Evolutionary conservation across 2,113 vertebrate species (phyloP), one percentile per base, ranked within the genome.

Genomic region (Tricholaema leucomelas): DNA sequence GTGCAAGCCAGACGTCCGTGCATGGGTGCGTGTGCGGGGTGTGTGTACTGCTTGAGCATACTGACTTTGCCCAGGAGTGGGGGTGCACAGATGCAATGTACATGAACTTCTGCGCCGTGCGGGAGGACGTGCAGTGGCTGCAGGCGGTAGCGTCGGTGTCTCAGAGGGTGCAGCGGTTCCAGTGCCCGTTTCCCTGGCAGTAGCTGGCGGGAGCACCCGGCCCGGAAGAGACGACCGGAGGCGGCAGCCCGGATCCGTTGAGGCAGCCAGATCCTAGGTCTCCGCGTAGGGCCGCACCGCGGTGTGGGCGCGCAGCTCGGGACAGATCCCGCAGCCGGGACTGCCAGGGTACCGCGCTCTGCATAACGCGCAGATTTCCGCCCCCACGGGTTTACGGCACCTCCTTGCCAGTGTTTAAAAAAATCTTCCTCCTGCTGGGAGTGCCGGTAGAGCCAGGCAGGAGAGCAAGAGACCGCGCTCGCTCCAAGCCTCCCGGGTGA

Each of bases 41-140:
- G 35, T 0, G 0, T 9, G 66, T 24, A 78, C 1, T 7, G 20
- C 7, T 35, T 6, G 66, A 23, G 42, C 42, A 15, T 33, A 3
- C 15, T 0, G 12, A 8, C 8, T 35, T 44, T 12, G n/a, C 1
- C 4, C 11, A 63, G 14, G 7, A 12, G 31, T 9, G 8, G 12
- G 3, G 4, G 15, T 9, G 48, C 13, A 8, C 0, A 2, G 11
- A 1, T 4, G 30, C 38, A 20, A 1, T 1, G 3, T 23, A 40
- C 9, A 7, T 36, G 36, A 11, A 17, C 0, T 9, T 2, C 1
- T 17, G n/a, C 35, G 35, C 3, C 2, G 27, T 4, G 30, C 3
- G 2, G 21, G 21, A 20, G 11, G 5, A 5, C 1, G 3, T 13
- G 20, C 2, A 0, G n/a, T 4, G 76, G 7, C 20, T n/a, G 38